phyloP scores from a whole-genome alignment of 2,797 vertebrate genomes.

The Selene dorsalis region DNA sequence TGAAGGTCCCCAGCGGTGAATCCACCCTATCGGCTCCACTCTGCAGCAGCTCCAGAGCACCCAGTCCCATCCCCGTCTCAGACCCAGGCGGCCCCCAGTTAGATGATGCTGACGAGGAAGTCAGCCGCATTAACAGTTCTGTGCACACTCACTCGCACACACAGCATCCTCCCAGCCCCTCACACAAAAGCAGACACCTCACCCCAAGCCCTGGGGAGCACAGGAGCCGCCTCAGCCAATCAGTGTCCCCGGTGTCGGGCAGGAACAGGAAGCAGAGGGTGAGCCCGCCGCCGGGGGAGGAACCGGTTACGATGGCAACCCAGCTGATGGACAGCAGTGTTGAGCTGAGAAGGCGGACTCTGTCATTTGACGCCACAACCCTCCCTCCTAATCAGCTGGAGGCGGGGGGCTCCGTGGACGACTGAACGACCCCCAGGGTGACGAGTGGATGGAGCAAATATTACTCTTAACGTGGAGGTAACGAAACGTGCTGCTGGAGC shows the following conservation, averaged over 20 bases:
- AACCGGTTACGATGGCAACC: conserved; percentile 74
- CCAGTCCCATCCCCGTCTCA: not conserved
- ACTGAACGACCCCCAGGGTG: conserved; percentile 47
- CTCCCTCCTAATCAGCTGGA: conserved; percentile 86
- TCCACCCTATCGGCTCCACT: conserved; percentile 27
- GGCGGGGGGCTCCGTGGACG: conserved; percentile 73
- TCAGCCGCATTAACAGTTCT: conserved; percentile 86
- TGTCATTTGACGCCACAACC: conserved; percentile 88
- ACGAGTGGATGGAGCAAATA: conserved; percentile 42
- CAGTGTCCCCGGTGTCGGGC: conserved; percentile 83
- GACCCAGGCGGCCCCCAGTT: conserved; percentile 48
- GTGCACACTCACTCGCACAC: conserved; percentile 67
- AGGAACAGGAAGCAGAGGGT: conserved; percentile 91
- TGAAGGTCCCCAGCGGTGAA: conserved; percentile 51
- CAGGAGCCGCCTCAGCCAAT: conserved; percentile 75
- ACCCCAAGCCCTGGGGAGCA: conserved; percentile 65
- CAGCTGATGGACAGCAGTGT: conserved; percentile 85
- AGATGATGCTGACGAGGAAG: conserved; percentile 86
- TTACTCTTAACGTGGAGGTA: conserved; percentile 68
- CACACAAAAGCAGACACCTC: conserved; percentile 75
- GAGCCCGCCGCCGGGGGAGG: conserved; percentile 88
- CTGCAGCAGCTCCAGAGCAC: conserved; percentile 35
- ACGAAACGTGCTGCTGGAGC: conserved; percentile 67
- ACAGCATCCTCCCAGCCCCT: conserved; percentile 77
- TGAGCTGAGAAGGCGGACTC: conserved; percentile 89